Percentiles rank a stretch among this genome's conserved stretches.
phyloP scores from a whole-genome alignment of 1,140 invertebrate species.

The Megalopta genalis region DNA sequence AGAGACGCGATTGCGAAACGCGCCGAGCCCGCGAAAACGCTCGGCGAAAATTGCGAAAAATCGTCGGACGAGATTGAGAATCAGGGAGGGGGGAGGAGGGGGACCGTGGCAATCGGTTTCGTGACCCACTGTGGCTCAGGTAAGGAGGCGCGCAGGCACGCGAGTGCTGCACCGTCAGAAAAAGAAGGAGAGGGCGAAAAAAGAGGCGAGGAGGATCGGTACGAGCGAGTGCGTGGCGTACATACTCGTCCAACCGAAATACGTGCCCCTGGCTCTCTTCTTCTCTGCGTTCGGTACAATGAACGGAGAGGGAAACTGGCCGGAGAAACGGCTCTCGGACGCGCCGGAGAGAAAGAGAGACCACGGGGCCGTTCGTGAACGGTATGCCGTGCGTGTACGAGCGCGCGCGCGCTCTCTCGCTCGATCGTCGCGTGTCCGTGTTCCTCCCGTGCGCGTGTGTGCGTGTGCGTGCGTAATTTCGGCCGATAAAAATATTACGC shows the following conservation, averaged over 20 bases:
- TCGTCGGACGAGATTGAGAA: no score
- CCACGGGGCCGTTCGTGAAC: neutral
- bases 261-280: slow-evolving; percentile 12
- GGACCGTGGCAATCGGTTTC: neutral
- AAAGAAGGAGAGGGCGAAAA: neutral
- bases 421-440: neutral
- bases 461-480: slow-evolving; percentile 70
- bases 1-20: no score
- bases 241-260: slow-evolving; percentile 37
- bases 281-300: neutral
- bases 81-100: no score
- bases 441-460: neutral
- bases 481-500: slow-evolving; percentile 78
- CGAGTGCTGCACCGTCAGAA: neutral
- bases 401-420: no score
- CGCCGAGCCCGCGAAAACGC: no score
- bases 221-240: slow-evolving; percentile 17
- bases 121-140: slow-evolving; percentile 24
- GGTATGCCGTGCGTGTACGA: neutral
- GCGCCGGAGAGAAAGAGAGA: no score
- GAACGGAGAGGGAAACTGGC: neutral
- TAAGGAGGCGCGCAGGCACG: neutral
- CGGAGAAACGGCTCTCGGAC: no score
- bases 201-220: neutral
- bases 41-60: no score